Evolutionary conservation across 2,113 vertebrate species (phyloP).

Genomic region (Hemicordylus capensis): DNA sequence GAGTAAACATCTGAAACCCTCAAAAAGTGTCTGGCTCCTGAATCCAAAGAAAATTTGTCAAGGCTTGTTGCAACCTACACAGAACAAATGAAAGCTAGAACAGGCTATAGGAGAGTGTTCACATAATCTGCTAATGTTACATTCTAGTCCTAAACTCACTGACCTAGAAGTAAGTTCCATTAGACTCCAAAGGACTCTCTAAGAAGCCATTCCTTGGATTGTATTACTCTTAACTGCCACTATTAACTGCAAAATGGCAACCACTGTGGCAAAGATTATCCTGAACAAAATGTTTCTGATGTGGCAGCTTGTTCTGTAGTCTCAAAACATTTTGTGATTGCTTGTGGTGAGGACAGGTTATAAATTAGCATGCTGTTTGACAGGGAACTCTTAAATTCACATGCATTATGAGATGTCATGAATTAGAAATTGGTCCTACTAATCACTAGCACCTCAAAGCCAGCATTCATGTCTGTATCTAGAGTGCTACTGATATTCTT

Average conservation of each 20-base stretch:
- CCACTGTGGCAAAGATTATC: background rate
- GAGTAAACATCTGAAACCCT: no score
- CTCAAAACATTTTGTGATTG: background rate
- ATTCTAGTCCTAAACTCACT: no score
- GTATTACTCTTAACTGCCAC: background rate
- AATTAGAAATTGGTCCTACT: no score
- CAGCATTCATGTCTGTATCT: background rate
- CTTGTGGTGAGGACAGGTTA: background rate
- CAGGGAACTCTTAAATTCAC: background rate
- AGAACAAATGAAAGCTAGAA: background rate
- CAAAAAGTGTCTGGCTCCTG: no score
- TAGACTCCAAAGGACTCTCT: no score
- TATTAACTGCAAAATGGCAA: background rate
- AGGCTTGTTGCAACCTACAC: no score
- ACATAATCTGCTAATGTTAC: background rate
- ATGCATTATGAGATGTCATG: background rate
- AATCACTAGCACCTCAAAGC: background rate
- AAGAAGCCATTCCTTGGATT: background rate
- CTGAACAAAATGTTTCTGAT: background rate
- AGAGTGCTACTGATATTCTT: background rate
- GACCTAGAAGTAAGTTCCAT: no score
- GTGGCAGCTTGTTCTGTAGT: background rate
- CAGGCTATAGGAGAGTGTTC: background rate
- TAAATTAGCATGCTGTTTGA: no score
- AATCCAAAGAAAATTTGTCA: no score